Conservation (phyloP, 2,113 vertebrate species). For the Scatophagus argus region DNA sequence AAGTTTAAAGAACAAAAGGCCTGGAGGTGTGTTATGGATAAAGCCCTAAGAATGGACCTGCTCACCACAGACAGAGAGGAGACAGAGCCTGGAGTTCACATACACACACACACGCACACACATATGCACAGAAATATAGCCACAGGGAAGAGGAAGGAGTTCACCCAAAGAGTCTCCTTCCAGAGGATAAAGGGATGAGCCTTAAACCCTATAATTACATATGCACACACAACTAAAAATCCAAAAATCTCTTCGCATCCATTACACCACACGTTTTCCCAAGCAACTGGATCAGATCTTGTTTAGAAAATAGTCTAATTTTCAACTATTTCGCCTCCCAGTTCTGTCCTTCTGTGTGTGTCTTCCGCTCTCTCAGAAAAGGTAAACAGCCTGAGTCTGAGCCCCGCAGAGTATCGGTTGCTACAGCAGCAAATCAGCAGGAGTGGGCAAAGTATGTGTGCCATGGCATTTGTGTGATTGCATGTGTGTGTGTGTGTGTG, state of each 20-base stretch:
- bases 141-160: constrained; percentile 66
- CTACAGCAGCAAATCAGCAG: constrained; percentile 57
- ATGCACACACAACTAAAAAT: constrained; percentile 68
- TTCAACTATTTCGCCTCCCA: constrained; percentile 45
- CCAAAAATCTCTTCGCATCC: constrained; percentile 72
- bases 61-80: constrained; percentile 68
- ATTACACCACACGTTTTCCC: constrained; percentile 66
- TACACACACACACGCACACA: constrained; percentile 24
- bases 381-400: constrained; percentile 54
- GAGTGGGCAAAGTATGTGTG: constrained; percentile 40
- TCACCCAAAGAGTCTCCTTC: constrained; percentile 66
- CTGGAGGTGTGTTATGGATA: constrained; percentile 49
- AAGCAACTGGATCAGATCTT: constrained; percentile 56
- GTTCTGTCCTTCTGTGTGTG: constrained; percentile 35
- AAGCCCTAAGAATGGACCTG: constrained; percentile 61
- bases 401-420: constrained; percentile 38
- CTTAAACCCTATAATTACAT: constrained; percentile 76
- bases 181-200: constrained; percentile 72
- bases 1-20: constrained; percentile 52
- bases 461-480: constrained; percentile 43
- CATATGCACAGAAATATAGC: constrained; percentile 55
- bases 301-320: constrained; percentile 48
- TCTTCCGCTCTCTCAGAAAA: constrained; percentile 38
- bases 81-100: constrained; percentile 43
- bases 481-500: constrained; percentile 20